These are phyloP conservation scores for Torymus tubicola DNA, from an alignment of 2,888 invertebrate genomes.

Conservation along the genomic window DNA sequence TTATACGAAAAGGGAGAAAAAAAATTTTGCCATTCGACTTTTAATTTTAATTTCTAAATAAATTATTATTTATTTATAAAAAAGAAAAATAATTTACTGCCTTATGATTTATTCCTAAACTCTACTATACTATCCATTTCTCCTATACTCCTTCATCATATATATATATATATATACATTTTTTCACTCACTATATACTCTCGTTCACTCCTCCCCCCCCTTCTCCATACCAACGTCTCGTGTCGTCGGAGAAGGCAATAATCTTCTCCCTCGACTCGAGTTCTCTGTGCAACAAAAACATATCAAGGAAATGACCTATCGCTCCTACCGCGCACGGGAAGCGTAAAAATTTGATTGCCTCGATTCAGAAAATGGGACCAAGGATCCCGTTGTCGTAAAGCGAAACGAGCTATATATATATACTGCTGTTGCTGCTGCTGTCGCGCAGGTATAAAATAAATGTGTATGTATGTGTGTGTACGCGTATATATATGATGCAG, in stretches of 20 bases:
- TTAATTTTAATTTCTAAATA: slow-evolving; percentile 50
- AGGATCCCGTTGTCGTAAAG: slow-evolving; percentile 33
- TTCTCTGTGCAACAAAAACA: slow-evolving; percentile 34
- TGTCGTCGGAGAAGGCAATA: too few species aligned
- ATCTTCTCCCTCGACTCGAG: too few species aligned
- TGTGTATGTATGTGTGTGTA: too few species aligned
- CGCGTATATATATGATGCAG: too few species aligned
- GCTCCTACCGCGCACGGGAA: background rate
- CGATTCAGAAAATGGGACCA: slow-evolving; percentile 40
- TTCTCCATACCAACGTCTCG: too few species aligned
- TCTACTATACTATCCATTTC: too few species aligned
- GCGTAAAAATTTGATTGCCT: slow-evolving; percentile 33
- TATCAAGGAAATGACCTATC: slow-evolving; percentile 36
- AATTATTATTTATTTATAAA: slow-evolving; percentile 56
- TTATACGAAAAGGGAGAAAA: background rate
- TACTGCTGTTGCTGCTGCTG: slow-evolving; percentile 3
- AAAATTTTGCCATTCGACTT: slow-evolving; percentile 46
- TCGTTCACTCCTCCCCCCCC: too few species aligned
- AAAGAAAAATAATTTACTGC: slow-evolving; percentile 3
- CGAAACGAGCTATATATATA: background rate
- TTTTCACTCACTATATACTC: too few species aligned
- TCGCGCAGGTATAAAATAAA: too few species aligned
- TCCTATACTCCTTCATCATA: too few species aligned
- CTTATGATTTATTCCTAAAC: slow-evolving; percentile 48
- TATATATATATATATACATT: too few species aligned